Percentiles rank a stretch among this genome's conserved stretches.
These are phyloP conservation scores for Itoplectis maculator DNA, from an alignment of 2,888 invertebrate species.

Conservation along the genomic window DNA sequence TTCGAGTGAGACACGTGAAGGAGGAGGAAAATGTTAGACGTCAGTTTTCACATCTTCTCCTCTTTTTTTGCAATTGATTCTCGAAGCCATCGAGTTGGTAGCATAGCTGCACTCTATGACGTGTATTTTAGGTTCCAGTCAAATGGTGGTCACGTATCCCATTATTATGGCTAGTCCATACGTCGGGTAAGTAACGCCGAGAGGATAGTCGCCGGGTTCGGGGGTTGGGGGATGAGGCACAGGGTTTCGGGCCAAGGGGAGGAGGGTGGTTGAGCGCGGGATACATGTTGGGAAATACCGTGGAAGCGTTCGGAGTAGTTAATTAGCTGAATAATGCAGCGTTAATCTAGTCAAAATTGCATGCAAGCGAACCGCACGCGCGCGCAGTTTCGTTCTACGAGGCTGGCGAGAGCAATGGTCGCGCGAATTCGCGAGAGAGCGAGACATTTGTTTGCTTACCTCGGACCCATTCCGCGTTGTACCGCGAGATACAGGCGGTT, in stretches of 20 bases:
- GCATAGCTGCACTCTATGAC: no score
- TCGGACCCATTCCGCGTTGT: constrained; percentile 24
- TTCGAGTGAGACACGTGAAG: no score
- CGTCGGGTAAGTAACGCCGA: constrained; percentile 13
- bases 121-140: not conserved
- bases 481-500: constrained; percentile 24
- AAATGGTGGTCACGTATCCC: constrained; percentile 16
- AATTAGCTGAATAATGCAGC: constrained; percentile 84
- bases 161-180: constrained; percentile 6
- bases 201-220: constrained; percentile 27
- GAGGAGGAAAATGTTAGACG: no score
- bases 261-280: not conserved
- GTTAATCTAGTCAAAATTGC: constrained; percentile 83
- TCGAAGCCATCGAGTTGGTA: no score
- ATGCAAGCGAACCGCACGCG: constrained; percentile 76
- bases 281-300: constrained; percentile 69
- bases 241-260: no score
- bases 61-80: no score
- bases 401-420: constrained; percentile 24
- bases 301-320: constrained; percentile 77
- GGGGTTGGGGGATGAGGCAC: not conserved
- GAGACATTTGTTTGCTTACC: constrained; percentile 56
- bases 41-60: no score
- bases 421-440: constrained; percentile 47
- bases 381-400: constrained; percentile 74